Conservation (phyloP, 2,888 invertebrate species). For the Metopia argyrocephala region DNA sequence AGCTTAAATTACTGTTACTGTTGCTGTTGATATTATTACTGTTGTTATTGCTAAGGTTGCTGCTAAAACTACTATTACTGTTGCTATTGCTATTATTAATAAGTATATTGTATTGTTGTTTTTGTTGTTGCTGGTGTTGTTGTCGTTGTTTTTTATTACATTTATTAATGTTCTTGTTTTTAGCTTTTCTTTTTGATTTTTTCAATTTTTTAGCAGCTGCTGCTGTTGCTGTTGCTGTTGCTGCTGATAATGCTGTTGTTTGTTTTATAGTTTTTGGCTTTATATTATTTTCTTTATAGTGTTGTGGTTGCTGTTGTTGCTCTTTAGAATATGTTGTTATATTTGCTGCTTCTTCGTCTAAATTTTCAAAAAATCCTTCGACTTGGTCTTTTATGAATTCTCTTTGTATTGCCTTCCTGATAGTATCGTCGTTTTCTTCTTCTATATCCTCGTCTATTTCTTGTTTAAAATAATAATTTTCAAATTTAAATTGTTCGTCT, state of each 20-base stretch:
- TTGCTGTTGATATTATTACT: neutral
- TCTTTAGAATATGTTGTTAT: slow-evolving; percentile 26
- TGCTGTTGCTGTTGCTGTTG: neutral
- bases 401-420: slow-evolving; percentile 3
- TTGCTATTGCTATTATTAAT: slow-evolving; percentile 12
- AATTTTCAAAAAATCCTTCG: slow-evolving; percentile 12
- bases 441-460: neutral
- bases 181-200: slow-evolving; percentile 41
- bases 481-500: too few relatives aligned
- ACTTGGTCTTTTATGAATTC: slow-evolving; percentile 16
- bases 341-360: neutral
- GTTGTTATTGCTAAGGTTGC: slow-evolving; percentile 8
- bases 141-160: slow-evolving; percentile 15
- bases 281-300: slow-evolving; percentile 1
- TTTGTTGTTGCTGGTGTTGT: slow-evolving; percentile 37
- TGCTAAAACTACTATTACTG: slow-evolving; percentile 11
- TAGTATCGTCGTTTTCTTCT: too few relatives aligned
- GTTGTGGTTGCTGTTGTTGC: slow-evolving; percentile 24
- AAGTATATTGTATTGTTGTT: neutral
- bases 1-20: slow-evolving; percentile 33
- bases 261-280: slow-evolving; percentile 31
- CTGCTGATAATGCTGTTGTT: neutral
- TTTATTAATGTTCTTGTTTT: slow-evolving; percentile 24
- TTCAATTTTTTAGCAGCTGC: slow-evolving; percentile 28
- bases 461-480: too few relatives aligned